Evolutionary conservation across 2,888 invertebrate genomes (phyloP), one percentile per base, ranked within the genome.

Genomic region (Chymomyza caudatula): DNA sequence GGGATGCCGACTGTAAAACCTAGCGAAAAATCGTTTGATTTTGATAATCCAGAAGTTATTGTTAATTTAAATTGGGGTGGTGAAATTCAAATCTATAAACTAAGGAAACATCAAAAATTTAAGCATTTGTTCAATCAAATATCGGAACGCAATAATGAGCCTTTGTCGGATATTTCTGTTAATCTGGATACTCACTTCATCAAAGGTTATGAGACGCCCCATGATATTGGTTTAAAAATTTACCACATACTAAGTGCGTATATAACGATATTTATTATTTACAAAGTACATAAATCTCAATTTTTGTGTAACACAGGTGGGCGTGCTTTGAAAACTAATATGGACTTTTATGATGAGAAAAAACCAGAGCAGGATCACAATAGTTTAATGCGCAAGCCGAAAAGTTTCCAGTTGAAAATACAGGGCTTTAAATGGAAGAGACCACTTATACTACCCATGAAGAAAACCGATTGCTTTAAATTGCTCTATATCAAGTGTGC

Each of bases 81-180:
- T 1, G 78, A 82, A 60, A 76, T 85, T 0, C 86, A 89, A 67
- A 37, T 65, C 29, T 86, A 88, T 58, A 72, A 78, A n/a, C 43
- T 86, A 13, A 78, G 88, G 2, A 82, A 80, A 67, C 76, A 87
- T 66, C 90, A 90, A 63, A 89, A 89, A 64, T 89, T 89, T 68
- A 13, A 65, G 2, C 69, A 77, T 17, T 67, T 89, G 59, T 88
- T 90, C 44, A 67, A 79, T 25, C 69, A 76, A 60, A 65, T 89
- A 43, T 84, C 89, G 0, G 62, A 86, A 54, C 84, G 87, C 13
- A 88, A 89, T 66, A 70, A 71, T 4, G 83, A 81, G 0, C 64
- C 69, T 4, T 51, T 69, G 5, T 69, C 77, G 0, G 74, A 82
- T 56, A 64, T 90, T 29, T 74, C 86, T 6, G 73, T 89, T 3